These are phyloP conservation scores for Acipenser oxyrinchus DNA, from an alignment of 2,797 vertebrate genomes.

Conservation along the genomic window DNA sequence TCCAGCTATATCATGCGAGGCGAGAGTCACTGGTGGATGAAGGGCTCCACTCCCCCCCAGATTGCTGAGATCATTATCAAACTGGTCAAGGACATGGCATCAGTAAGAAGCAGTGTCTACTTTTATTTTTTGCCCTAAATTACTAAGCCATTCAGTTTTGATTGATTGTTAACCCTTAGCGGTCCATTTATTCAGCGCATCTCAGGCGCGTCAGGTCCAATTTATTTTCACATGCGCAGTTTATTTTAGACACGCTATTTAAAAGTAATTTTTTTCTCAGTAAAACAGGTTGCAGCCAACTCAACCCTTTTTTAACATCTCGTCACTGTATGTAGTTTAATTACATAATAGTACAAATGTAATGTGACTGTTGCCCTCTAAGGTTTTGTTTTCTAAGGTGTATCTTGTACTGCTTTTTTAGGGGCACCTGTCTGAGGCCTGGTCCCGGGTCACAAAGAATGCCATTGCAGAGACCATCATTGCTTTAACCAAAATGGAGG, in stretches of 20 bases:
- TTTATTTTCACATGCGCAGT: no score
- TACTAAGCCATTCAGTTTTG: no score
- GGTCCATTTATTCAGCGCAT: no score
- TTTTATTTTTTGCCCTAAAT: not conserved
- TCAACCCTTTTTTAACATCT: no score
- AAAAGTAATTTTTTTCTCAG: no score
- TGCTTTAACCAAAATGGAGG: constrained; percentile 98
- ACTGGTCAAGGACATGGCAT: constrained; percentile 97
- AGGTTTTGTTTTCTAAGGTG: not conserved
- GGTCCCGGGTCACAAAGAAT: constrained; percentile 98
- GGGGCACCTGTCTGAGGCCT: constrained; percentile 95
- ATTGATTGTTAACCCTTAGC: no score
- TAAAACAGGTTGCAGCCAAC: no score
- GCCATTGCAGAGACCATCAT: constrained; percentile 98
- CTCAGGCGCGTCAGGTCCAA: no score
- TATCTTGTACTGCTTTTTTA: constrained; percentile 38
- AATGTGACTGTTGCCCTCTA: constrained; percentile 8
- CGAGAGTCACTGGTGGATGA: constrained; percentile 99
- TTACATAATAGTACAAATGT: not conserved
- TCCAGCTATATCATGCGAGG: constrained; percentile 88
- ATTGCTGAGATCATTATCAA: constrained; percentile 98
- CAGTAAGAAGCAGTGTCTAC: constrained; percentile 62
- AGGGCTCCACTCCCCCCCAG: constrained; percentile 94
- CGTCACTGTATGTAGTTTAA: not conserved
- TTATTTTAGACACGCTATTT: no score